Evolutionary conservation across 2,888 invertebrate genomes (phyloP).

Genomic region (Dynastes maya): DNA sequence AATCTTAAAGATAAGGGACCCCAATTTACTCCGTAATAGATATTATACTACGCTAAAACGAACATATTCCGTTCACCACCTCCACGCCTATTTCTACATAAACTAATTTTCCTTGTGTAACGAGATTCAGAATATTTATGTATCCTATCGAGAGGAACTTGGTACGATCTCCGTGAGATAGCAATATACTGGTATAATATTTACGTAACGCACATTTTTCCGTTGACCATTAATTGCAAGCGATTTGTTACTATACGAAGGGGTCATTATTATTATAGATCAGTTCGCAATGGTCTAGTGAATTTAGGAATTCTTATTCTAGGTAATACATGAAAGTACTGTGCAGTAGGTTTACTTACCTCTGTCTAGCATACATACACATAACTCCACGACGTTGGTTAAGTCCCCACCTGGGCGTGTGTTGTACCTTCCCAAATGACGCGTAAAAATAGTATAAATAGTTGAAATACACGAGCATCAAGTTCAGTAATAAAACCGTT

Average conservation of each 20-base stretch:
- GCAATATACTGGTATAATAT: slow-evolving; percentile 8
- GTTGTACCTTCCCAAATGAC: slow-evolving; percentile 43
- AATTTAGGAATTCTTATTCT: slow-evolving; percentile 40
- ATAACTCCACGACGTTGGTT: slow-evolving; percentile 16
- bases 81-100: slow-evolving; percentile 3
- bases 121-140: not conserved
- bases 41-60: not conserved
- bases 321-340: slow-evolving; percentile 30
- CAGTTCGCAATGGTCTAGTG: slow-evolving; percentile 43
- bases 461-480: slow-evolving; percentile 39
- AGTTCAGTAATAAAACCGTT: slow-evolving; percentile 49
- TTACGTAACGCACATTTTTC: slow-evolving; percentile 42
- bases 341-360: slow-evolving; percentile 17
- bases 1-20: too few species aligned
- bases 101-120: not conserved
- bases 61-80: not conserved
- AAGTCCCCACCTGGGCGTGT: slow-evolving; percentile 44
- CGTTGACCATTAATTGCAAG: slow-evolving; percentile 38
- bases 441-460: slow-evolving; percentile 50
- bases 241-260: slow-evolving; percentile 35
- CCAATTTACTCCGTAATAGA: not conserved
- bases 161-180: slow-evolving; percentile 17
- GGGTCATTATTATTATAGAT: slow-evolving; percentile 43
- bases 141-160: slow-evolving; percentile 2
- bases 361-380: not conserved